Conservation (phyloP, 1,140 invertebrate genomes). For the honey bee (Apis mellifera) region Amel_HAv3.1 CM009932.2:5424001-5424500, state of each 20-base stretch:
- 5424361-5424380: background rate
- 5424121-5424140: background rate
- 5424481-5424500: background rate
- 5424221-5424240: slow-evolving; percentile 5
- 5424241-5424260: background rate
- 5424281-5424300: slow-evolving; percentile 18
- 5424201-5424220: slow-evolving; percentile 2
- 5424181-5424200: slow-evolving; percentile 9
- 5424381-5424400: background rate
- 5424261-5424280: slow-evolving; percentile 16
- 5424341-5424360: background rate
- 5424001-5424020: too few relatives aligned
- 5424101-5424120: background rate
- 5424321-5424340: background rate
- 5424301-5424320: slow-evolving; percentile 1
- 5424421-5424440: background rate
- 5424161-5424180: background rate
- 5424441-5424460: background rate
- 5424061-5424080: background rate
- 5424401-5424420: background rate
- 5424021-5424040: too few relatives aligned
- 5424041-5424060: background rate
- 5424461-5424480: background rate
- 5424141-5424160: background rate
- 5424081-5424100: too few relatives aligned